Conservation (phyloP, 2,888 invertebrate species). For the Drosophila anomalata region DNA sequence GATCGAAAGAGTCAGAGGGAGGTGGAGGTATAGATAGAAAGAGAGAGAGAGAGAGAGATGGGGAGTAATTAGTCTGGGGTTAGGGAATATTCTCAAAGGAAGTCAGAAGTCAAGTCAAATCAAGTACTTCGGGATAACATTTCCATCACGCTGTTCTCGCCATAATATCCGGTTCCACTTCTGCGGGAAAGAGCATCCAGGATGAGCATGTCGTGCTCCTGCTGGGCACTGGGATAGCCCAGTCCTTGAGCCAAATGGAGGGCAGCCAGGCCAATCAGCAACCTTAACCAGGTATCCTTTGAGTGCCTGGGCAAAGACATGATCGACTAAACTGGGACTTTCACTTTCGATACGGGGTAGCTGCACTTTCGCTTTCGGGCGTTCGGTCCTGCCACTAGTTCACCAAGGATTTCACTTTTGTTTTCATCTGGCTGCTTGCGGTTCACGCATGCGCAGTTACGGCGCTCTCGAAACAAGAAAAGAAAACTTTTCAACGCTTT, state of each 20-base stretch:
- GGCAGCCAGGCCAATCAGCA: not conserved
- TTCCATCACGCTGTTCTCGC: constrained; percentile 90
- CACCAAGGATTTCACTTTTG: constrained; percentile 75
- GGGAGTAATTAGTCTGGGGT: constrained; percentile 26
- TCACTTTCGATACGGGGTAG: constrained; percentile 68
- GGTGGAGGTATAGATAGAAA: not conserved
- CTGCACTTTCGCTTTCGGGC: constrained; percentile 66
- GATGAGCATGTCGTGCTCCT: constrained; percentile 90
- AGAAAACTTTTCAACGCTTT: constrained; percentile 56
- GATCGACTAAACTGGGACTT: constrained; percentile 59
- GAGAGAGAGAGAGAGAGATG: constrained; percentile 6
- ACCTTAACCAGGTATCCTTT: constrained; percentile 72
- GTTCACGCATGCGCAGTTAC: constrained; percentile 70
- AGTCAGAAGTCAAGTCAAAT: constrained; percentile 25
- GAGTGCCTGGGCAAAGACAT: constrained; percentile 52
- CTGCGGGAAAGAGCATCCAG: constrained; percentile 90
- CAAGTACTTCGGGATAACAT: constrained; percentile 92
- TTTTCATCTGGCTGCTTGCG: constrained; percentile 59
- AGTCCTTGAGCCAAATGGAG: constrained; percentile 22
- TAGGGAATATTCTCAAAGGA: not conserved
- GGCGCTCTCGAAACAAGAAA: constrained; percentile 56
- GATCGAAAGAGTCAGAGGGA: constrained; percentile 28
- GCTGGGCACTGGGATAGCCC: constrained; percentile 84
- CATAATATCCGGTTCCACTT: constrained; percentile 84
- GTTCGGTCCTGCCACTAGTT: constrained; percentile 34